These are phyloP conservation scores for Acipenser transmontanus DNA, from an alignment of 2,797 vertebrate species.

Conservation along the genomic window DNA sequence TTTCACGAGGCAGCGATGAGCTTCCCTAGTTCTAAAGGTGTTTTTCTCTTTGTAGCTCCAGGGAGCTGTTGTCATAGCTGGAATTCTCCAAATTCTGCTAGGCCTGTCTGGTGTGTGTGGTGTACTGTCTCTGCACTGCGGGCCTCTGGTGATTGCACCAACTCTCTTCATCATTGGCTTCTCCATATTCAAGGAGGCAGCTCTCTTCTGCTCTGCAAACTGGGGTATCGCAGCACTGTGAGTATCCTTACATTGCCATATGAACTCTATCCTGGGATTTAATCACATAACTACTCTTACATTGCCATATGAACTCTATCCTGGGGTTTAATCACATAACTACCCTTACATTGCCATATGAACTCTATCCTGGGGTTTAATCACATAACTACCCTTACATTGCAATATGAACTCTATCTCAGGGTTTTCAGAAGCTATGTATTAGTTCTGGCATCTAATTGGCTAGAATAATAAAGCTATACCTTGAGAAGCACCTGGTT, in stretches of 20 bases:
- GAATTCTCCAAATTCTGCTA: constrained; percentile 56
- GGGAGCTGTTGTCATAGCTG: constrained; percentile 63
- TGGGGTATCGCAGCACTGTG: constrained; percentile 71
- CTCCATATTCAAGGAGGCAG: constrained; percentile 66
- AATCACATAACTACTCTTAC: neutral
- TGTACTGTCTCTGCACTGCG: constrained; percentile 43
- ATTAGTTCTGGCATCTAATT: too few relatives aligned
- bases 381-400: too few relatives aligned
- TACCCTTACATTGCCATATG: neutral
- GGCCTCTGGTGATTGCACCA: constrained; percentile 74
- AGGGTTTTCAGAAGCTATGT: too few relatives aligned
- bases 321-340: too few relatives aligned
- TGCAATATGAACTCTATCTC: too few relatives aligned
- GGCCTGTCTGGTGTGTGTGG: constrained; percentile 56
- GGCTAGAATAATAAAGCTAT: too few relatives aligned
- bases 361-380: too few relatives aligned
- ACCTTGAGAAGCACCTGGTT: too few relatives aligned
- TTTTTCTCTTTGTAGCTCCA: constrained; percentile 52
- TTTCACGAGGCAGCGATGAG: too few relatives aligned
- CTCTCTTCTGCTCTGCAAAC: constrained; percentile 65
- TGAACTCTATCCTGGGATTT: too few relatives aligned
- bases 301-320: too few relatives aligned
- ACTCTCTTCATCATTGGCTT: constrained; percentile 68
- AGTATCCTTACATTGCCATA: constrained; percentile 25
- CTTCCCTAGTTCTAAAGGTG: neutral